Evolutionary conservation across 2,888 invertebrate genomes (phyloP), one percentile per base, ranked within the genome.

Genomic region (Disparrhopalites patrizii): DNA sequence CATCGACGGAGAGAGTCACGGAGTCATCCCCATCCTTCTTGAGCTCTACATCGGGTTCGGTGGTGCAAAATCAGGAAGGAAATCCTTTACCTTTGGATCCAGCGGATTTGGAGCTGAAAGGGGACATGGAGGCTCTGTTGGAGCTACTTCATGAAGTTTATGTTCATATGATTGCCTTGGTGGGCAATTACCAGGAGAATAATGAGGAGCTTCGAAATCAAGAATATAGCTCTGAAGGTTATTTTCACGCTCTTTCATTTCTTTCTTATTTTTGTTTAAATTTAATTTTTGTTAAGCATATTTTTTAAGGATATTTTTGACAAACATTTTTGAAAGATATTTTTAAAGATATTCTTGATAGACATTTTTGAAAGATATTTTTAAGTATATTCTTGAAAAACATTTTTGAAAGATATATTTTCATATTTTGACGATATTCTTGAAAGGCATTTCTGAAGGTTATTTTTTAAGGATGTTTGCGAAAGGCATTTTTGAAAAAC

Each of bases 61-160:
- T 55, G 20, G 54, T 18, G n/a, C 60, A 57, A 4, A 61, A 52
- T 13, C 40, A 43, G 1, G 65, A 64, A 40, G 65, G 66, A 28
- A 61, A 51, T 10, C 30, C 51, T 10, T 50, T 57, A 10, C 25
- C 50, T n/a, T 18, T 58, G 28, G 61, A 61, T 25, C 30, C 23
- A 1, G 70, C 71, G 2, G 69, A 62, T 25, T 30, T 65, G 36
- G 70, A 70, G 28, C 31, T 72, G 25, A 66, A 62, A 28, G 54
- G 65, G 13, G 74, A 74, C 36, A 73, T 74, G 68, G 74, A 73
- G 31, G 40, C 65, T 1, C 63, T 73, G 13, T 57, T 74, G 10
- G 72, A 73, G 13, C 61, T 66, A 7, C 40, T 73, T 15, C 68
- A 73, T 43, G 68, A 68, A 5, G 68, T 70, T 20, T 74, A 74